These are phyloP conservation scores for Nasonia oneida DNA, from an alignment of 2,888 invertebrate species.

Conservation along the genomic window DNA sequence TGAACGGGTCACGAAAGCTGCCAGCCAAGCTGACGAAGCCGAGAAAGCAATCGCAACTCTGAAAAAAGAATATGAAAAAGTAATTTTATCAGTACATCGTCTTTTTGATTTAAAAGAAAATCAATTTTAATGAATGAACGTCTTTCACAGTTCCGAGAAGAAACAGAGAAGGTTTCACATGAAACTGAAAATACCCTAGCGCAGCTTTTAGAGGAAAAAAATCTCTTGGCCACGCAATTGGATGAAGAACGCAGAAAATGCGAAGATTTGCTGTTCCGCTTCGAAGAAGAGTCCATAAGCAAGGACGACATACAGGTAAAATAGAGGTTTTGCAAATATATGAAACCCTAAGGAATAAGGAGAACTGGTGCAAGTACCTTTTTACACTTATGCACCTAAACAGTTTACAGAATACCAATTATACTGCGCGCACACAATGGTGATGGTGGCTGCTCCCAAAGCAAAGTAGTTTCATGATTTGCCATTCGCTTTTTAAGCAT, in stretches of 20 bases:
- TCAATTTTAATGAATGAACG: not conserved
- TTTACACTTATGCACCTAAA: not conserved
- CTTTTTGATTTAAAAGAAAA: not conserved
- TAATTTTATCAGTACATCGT: slow-evolving; percentile 71
- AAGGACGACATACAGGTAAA: slow-evolving; percentile 93
- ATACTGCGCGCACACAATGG: slow-evolving; percentile 21
- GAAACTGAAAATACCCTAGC: slow-evolving; percentile 81
- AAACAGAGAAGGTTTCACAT: slow-evolving; percentile 81
- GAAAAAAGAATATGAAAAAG: slow-evolving; percentile 85
- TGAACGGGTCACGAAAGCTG: slow-evolving; percentile 91
- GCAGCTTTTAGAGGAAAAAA: slow-evolving; percentile 79
- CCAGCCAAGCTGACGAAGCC: slow-evolving; percentile 89
- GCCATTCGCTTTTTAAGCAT: slow-evolving; percentile 38
- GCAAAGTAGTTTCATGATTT: slow-evolving; percentile 32
- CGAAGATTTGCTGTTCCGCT: slow-evolving; percentile 94
- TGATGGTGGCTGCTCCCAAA: slow-evolving; percentile 47
- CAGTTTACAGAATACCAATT: slow-evolving; percentile 2
- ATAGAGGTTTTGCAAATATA: not conserved
- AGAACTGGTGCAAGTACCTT: slow-evolving; percentile 4
- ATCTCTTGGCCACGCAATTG: slow-evolving; percentile 82
- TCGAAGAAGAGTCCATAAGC: slow-evolving; percentile 94
- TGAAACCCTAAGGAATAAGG: not conserved
- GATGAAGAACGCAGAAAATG: slow-evolving; percentile 90
- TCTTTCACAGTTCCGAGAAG: slow-evolving; percentile 79
- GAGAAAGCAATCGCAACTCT: slow-evolving; percentile 83